Conservation (phyloP, 2,888 invertebrate genomes). For the Leptura quadrifasciata region DNA sequence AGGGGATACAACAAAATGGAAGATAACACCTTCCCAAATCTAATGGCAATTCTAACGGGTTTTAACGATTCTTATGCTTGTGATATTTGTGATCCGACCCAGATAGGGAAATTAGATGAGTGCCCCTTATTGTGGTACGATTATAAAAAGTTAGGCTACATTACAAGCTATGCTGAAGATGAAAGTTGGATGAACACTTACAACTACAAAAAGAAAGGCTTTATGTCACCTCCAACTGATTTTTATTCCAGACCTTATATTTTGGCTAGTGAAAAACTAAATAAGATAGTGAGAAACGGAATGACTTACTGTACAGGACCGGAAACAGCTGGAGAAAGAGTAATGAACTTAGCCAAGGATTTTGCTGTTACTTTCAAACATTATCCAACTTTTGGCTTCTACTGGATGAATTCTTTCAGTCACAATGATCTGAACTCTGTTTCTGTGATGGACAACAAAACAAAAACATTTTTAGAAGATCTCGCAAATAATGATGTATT, state of each 20-base stretch:
- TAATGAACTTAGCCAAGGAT: constrained; percentile 82
- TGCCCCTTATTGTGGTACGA: constrained; percentile 87
- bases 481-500: constrained; percentile 78
- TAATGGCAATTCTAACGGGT: constrained; percentile 88
- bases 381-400: constrained; percentile 83
- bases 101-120: constrained; percentile 78
- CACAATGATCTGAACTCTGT: constrained; percentile 83
- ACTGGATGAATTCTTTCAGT: constrained; percentile 87
- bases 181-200: constrained; percentile 83
- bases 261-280: neutral
- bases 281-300: neutral
- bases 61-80: constrained; percentile 80
- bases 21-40: constrained; percentile 94
- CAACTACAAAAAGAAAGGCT: constrained; percentile 84
- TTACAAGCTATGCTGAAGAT: constrained; percentile 89
- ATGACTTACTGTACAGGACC: constrained; percentile 77
- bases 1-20: constrained; percentile 94
- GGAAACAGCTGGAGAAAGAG: constrained; percentile 79
- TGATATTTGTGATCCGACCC: constrained; percentile 77
- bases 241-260: constrained; percentile 24
- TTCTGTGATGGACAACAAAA: constrained; percentile 80
- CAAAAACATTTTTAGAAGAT: constrained; percentile 78
- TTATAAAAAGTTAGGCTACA: constrained; percentile 82
- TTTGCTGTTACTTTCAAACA: constrained; percentile 72
- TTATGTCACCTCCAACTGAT: constrained; percentile 84